Evolutionary conservation across 2,113 vertebrate species (phyloP).

Genomic region (Cyanoderma ruficeps): DNA sequence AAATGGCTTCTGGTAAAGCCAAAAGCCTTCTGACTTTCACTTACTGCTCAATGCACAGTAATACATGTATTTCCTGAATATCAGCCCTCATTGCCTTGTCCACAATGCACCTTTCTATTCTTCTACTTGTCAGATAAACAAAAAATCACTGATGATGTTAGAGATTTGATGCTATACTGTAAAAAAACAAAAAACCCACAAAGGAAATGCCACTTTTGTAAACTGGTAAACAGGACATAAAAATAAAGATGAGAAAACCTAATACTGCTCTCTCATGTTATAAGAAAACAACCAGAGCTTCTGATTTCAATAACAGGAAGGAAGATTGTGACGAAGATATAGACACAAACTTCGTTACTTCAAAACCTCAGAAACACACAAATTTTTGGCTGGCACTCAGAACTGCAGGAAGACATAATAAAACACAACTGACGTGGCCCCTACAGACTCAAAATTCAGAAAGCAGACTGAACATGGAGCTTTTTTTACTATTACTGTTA

Average conservation of each 20-base stretch:
- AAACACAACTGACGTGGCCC: background rate
- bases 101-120: background rate
- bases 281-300: background rate
- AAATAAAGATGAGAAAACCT: background rate
- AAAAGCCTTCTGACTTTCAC: background rate
- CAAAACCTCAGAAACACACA: background rate
- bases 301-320: background rate
- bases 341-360: background rate
- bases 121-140: background rate
- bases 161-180: background rate
- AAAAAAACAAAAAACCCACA: background rate
- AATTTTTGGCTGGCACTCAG: background rate
- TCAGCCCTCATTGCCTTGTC: background rate
- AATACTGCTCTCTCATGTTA: background rate
- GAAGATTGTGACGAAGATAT: background rate
- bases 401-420: background rate
- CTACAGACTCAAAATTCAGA: background rate
- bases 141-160: background rate
- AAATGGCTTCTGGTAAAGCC: background rate
- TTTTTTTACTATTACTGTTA: background rate
- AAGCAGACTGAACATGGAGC: background rate
- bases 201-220: background rate
- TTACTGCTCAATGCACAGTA: background rate
- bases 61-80: background rate
- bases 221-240: background rate